These are phyloP conservation scores for Arnoldichthys spilopterus DNA, from an alignment of 2,797 vertebrate genomes.

Conservation along the genomic window DNA sequence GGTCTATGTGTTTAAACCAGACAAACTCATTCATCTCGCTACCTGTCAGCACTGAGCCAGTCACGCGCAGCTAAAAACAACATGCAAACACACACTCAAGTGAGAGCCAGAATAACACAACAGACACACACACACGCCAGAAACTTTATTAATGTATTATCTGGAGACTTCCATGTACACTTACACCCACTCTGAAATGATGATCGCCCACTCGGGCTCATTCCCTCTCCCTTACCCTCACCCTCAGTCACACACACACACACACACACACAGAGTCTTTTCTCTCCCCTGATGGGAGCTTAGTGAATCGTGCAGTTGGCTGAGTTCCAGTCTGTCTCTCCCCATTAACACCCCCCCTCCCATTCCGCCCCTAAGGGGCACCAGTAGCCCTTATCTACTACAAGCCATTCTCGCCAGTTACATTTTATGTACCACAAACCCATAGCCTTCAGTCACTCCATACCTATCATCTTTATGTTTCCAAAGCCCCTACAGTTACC, in stretches of 20 bases:
- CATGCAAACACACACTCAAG: conserved; percentile 33
- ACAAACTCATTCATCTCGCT: conserved; percentile 50
- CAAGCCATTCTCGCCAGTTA: conserved; percentile 52
- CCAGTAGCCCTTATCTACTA: conserved; percentile 60
- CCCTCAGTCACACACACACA: conserved; percentile 31
- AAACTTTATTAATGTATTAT: conserved; percentile 16
- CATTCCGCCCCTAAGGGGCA: conserved; percentile 49
- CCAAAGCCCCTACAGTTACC: conserved; percentile 5
- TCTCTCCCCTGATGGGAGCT: conserved; percentile 57
- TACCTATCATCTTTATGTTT: conserved; percentile 42
- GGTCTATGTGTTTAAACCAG: conserved; percentile 53
- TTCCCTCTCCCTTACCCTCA: conserved; percentile 9
- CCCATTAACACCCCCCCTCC: conserved; percentile 42
- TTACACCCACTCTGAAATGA: conserved; percentile 29
- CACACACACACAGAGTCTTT: conserved; percentile 40
- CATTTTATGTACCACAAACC: conserved; percentile 48
- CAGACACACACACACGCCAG: conserved; percentile 5
- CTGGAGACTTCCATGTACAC: conserved; percentile 22
- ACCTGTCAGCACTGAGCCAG: conserved; percentile 46
- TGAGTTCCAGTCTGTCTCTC: conserved; percentile 56
- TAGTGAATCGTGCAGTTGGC: conserved; percentile 61
- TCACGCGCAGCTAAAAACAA: conserved; percentile 14
- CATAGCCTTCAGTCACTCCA: conserved; percentile 40
- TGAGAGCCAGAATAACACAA: conserved; percentile 29
- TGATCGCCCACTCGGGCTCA: conserved; percentile 4